Evolutionary conservation across 2,797 vertebrate genomes (phyloP).

Genomic region (Rhinogobio ventralis): DNA sequence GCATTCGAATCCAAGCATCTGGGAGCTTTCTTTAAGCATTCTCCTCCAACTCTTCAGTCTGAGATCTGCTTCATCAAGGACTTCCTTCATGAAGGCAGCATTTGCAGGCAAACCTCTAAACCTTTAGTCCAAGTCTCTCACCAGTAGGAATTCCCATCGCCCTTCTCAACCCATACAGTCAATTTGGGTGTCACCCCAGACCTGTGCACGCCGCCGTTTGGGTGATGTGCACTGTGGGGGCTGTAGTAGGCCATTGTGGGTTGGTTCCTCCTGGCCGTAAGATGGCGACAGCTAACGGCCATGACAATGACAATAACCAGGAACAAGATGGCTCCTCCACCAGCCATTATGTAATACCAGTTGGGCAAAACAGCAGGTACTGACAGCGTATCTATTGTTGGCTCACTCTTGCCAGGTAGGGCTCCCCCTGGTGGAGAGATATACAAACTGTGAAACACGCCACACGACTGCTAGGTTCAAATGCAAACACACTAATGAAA

Average conservation of each 20-base stretch:
- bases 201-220: constrained; percentile 85
- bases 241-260: constrained; percentile 97
- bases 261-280: constrained; percentile 98
- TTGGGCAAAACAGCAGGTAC: constrained; percentile 98
- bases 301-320: constrained; percentile 95
- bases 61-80: constrained; percentile 30
- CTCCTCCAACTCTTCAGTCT: constrained; percentile 44
- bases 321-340: constrained; percentile 94
- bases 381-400: constrained; percentile 91
- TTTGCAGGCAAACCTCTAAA: constrained; percentile 34
- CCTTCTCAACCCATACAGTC: constrained; percentile 97
- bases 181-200: constrained; percentile 93
- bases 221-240: constrained; percentile 91
- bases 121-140: constrained; percentile 72
- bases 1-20: constrained; percentile 18
- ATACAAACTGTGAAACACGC: constrained; percentile 84
- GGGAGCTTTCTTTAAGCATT: constrained; percentile 13
- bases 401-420: constrained; percentile 89
- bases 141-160: constrained; percentile 88
- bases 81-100: constrained; percentile 39
- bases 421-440: constrained; percentile 98
- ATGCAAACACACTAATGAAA: constrained; percentile 49
- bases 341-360: constrained; percentile 99
- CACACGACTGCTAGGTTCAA: constrained; percentile 44
- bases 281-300: constrained; percentile 97